Evolutionary conservation across 2,113 vertebrate species (phyloP).

Genomic region (Balaeniceps rex): DNA sequence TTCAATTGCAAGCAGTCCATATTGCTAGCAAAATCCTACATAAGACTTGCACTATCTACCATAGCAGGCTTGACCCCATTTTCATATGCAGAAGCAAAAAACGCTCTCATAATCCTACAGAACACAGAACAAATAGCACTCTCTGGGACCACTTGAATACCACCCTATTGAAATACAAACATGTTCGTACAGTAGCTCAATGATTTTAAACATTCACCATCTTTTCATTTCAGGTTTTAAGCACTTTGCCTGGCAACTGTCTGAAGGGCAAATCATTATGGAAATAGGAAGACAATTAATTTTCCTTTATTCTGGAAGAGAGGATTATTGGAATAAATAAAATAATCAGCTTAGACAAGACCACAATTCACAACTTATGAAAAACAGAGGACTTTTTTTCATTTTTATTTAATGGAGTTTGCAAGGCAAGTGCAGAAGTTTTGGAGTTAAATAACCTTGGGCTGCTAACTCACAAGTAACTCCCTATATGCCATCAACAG

Average conservation of each 20-base stretch:
- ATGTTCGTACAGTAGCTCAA: not conserved
- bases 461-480: not conserved
- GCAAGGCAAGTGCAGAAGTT: not conserved
- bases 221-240: conserved; percentile 41
- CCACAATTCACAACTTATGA: not conserved
- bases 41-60: not conserved
- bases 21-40: conserved; percentile 1
- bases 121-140: conserved; percentile 6
- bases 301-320: conserved; percentile 42
- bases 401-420: not conserved
- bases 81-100: not conserved
- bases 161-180: conserved; percentile 28
- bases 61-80: conserved; percentile 19
- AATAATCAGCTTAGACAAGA: conserved; percentile 67
- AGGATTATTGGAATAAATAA: conserved; percentile 66
- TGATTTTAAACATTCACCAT: conserved; percentile 22
- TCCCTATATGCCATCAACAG: not conserved
- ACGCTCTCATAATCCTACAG: conserved; percentile 1
- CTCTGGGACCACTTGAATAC: not conserved
- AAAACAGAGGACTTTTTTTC: not conserved
- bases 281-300: conserved; percentile 50
- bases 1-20: not conserved
- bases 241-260: conserved; percentile 43
- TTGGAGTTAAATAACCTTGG: conserved; percentile 30
- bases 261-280: conserved; percentile 51